A percentile compares a stretch with the other conserved stretches of the same genome.
Conservation (phyloP, 2,888 invertebrate species). For the Arge pagana region DNA sequence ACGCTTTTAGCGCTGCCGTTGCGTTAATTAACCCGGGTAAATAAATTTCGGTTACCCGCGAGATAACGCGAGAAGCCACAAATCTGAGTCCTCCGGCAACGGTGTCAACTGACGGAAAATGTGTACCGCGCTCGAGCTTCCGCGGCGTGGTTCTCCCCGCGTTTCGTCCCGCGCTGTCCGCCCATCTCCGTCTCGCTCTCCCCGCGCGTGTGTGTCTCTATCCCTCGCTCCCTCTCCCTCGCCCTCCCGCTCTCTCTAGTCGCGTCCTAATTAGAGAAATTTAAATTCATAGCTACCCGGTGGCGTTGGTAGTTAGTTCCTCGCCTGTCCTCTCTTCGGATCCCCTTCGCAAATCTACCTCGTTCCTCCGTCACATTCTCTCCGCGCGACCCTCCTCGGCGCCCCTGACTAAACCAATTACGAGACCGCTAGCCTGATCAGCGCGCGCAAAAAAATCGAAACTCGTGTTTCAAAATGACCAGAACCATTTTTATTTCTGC, state of each 20-base stretch:
- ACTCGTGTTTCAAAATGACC: too few species aligned
- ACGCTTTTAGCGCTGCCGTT: background rate
- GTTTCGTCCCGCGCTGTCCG: too few species aligned
- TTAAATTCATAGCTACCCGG: slow-evolving; percentile 56
- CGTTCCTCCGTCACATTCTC: too few species aligned
- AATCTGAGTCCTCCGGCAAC: slow-evolving; percentile 56
- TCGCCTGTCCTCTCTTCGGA: slow-evolving; percentile 5
- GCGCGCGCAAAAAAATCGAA: too few species aligned
- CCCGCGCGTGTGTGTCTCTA: slow-evolving; percentile 8
- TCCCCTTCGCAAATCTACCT: slow-evolving; percentile 2
- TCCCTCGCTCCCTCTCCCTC: slow-evolving; percentile 26
- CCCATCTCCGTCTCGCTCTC: background rate
- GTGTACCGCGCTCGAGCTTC: slow-evolving; percentile 16
- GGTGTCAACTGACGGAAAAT: slow-evolving; percentile 51
- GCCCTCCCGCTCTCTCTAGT: slow-evolving; percentile 19
- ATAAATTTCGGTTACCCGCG: slow-evolving; percentile 54
- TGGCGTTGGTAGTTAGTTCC: slow-evolving; percentile 36
- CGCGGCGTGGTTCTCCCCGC: too few species aligned
- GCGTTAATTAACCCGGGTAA: slow-evolving; percentile 56
- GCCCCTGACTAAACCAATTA: slow-evolving; percentile 52
- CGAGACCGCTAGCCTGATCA: too few species aligned
- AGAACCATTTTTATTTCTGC: too few species aligned
- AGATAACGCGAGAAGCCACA: slow-evolving; percentile 52
- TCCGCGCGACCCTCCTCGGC: slow-evolving; percentile 26
- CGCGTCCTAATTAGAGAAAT: slow-evolving; percentile 56